A percentile compares a stretch with the other conserved stretches of the same genome.
These are phyloP conservation scores for Lepilemur septentrionalis DNA, from an alignment of 2,797 vertebrate genomes.

Conservation along the genomic window DNA sequence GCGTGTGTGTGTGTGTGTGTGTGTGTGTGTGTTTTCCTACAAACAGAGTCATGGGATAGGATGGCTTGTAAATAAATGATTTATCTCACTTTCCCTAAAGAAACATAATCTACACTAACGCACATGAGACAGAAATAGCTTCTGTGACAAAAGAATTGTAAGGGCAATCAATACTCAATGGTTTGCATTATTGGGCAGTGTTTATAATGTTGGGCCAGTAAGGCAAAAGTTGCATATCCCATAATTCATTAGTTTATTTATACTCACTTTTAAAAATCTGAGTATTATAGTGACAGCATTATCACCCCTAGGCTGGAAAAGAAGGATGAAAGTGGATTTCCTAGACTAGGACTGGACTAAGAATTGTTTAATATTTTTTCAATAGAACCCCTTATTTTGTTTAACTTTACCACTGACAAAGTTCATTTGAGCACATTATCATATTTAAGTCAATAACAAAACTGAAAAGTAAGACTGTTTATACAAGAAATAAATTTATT, in stretches of 20 bases:
- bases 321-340: background rate
- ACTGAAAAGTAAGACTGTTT: background rate
- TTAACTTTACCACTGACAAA: background rate
- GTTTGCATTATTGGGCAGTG: background rate
- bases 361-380: background rate
- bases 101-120: background rate
- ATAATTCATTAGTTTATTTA: background rate
- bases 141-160: background rate
- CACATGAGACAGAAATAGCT: background rate
- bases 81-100: background rate
- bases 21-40: background rate
- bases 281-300: background rate
- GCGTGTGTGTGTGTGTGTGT: background rate
- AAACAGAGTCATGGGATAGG: background rate
- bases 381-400: background rate
- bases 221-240: background rate
- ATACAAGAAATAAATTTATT: background rate
- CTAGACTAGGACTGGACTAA: background rate
- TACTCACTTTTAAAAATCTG: background rate
- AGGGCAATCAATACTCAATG: accelerated
- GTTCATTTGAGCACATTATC: background rate
- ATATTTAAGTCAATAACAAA: background rate
- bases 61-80: background rate
- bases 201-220: background rate
- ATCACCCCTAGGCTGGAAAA: background rate